Conservation (phyloP, 2,113 vertebrate genomes). For the Thalassoma bifasciatum region DNA sequence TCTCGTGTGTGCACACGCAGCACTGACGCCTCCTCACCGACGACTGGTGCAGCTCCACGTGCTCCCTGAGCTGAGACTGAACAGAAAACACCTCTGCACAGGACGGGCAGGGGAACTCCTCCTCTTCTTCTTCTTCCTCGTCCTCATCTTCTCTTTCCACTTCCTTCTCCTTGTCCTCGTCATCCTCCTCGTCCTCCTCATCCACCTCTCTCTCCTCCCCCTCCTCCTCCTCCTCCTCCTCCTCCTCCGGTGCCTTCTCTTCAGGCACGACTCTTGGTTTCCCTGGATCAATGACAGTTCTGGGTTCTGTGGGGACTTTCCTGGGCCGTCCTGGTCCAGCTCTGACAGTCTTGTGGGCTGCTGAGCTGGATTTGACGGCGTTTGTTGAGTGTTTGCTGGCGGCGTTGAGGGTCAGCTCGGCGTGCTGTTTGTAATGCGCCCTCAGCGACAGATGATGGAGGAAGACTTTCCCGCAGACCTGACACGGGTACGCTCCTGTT, state of each 20-base stretch:
- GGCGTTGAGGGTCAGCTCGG: slow-evolving; percentile 5
- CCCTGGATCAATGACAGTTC: not conserved
- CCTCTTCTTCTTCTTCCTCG: slow-evolving; percentile 25
- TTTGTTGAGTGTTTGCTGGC: slow-evolving; percentile 7
- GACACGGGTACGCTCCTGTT: slow-evolving; percentile 63
- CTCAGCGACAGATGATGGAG: slow-evolving; percentile 76
- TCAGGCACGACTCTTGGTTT: slow-evolving; percentile 34
- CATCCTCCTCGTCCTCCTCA: slow-evolving; percentile 34
- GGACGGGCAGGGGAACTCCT: slow-evolving; percentile 79
- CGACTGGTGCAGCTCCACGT: slow-evolving; percentile 76
- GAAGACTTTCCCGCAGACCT: slow-evolving; percentile 77
- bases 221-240: slow-evolving; percentile 9
- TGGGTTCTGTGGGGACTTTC: not conserved
- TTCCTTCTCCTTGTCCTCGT: slow-evolving; percentile 59
- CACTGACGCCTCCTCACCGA: slow-evolving; percentile 61
- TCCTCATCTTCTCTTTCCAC: slow-evolving; percentile 12
- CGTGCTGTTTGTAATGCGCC: slow-evolving; percentile 68
- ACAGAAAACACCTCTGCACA: slow-evolving; percentile 77
- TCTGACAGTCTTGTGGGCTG: slow-evolving; percentile 1
- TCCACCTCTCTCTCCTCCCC: slow-evolving; percentile 5
- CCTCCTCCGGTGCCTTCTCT: not conserved
- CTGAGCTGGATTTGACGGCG: not conserved
- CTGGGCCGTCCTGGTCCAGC: slow-evolving; percentile 38
- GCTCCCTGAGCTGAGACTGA: slow-evolving; percentile 67
- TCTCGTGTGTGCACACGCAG: slow-evolving; percentile 75